Percentiles rank a stretch among this genome's conserved stretches.
Evolutionary conservation across 2,797 vertebrate genomes (phyloP).

Genomic region (Lepus townsendii): DNA sequence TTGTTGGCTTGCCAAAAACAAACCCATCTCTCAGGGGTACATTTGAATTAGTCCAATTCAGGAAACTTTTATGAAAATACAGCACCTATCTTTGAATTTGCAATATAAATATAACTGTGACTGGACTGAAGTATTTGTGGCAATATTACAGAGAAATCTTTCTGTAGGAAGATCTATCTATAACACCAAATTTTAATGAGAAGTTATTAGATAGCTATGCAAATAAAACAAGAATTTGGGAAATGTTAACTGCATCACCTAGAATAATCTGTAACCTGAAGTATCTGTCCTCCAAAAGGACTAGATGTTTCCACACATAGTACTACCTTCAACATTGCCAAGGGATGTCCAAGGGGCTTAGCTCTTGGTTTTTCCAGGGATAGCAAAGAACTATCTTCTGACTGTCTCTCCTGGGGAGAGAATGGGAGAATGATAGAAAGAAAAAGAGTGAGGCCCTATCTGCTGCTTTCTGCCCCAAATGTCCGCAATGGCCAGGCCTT

Average conservation of each 20-base stretch:
- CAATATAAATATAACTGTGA: not conserved
- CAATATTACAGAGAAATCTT: not conserved
- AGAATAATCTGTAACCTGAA: not conserved
- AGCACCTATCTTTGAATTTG: not conserved
- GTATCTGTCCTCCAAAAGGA: not conserved
- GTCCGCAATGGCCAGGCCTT: too few species aligned
- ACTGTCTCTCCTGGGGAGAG: not conserved
- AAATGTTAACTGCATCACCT: not conserved
- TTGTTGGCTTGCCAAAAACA: not conserved
- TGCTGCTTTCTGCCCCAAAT: too few species aligned
- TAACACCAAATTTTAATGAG: slow-evolving; percentile 26
- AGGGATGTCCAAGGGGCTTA: not conserved
- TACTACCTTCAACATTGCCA: not conserved
- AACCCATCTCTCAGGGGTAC: not conserved
- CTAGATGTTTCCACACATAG: not conserved
- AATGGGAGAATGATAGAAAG: too few species aligned
- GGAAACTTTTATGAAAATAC: not conserved
- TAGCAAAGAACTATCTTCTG: not conserved
- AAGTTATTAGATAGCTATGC: not conserved
- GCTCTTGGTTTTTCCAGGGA: not conserved
- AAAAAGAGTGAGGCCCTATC: too few species aligned
- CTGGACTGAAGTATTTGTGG: not conserved
- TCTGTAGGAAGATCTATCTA: not conserved
- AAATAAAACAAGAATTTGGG: slow-evolving; percentile 29
- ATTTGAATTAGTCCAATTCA: slow-evolving; percentile 29